Conservation (phyloP, 1,140 invertebrate genomes). For the Apolygus lucorum region DNA sequence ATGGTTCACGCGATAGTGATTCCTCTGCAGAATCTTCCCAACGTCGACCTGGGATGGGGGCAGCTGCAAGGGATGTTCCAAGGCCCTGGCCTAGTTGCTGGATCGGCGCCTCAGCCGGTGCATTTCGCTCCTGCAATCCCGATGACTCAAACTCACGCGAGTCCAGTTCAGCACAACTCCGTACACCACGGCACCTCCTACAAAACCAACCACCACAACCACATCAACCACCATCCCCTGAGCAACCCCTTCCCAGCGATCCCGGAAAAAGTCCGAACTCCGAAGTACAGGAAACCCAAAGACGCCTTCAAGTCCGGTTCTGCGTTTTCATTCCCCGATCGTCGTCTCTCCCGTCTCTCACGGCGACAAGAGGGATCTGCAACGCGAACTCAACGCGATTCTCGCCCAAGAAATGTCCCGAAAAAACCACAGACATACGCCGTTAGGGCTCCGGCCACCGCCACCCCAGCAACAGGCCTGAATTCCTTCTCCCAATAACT, state of each 20-base stretch:
- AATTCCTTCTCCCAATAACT: too few species aligned
- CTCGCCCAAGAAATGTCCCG: slow-evolving; percentile 26
- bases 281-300: slow-evolving; percentile 4
- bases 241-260: neutral
- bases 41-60: slow-evolving; percentile 16
- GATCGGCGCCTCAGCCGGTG: neutral
- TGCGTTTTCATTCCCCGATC: slow-evolving; percentile 12
- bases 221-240: neutral
- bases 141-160: neutral
- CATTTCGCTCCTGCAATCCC: slow-evolving; percentile 1
- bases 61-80: neutral
- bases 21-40: slow-evolving; percentile 10
- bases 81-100: neutral
- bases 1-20: slow-evolving; percentile 28
- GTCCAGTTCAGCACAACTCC: neutral
- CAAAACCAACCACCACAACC: neutral
- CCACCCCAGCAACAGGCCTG: neutral
- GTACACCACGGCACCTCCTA: neutral
- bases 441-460: slow-evolving; percentile 19
- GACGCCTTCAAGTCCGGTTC: slow-evolving; percentile 13
- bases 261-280: neutral
- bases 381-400: slow-evolving; percentile 25
- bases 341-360: slow-evolving; percentile 15
- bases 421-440: slow-evolving; percentile 22
- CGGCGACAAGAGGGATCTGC: slow-evolving; percentile 8